A percentile compares a stretch with the other conserved stretches of the same genome.
Conservation (phyloP, 1,140 invertebrate genomes). For the Sycobia sp. region DNA sequence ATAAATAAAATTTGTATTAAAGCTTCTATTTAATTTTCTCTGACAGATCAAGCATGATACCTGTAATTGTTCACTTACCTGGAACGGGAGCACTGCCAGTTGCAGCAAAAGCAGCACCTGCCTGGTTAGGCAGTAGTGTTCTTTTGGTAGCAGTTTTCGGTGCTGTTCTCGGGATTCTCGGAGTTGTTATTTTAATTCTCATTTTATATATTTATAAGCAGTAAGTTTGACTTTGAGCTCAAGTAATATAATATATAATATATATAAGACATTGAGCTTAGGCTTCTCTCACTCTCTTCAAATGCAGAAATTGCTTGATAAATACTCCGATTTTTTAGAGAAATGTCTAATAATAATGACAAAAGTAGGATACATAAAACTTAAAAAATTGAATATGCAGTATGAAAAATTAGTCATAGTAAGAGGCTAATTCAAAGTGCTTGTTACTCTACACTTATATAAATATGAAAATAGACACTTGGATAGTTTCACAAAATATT, state of each 20-base stretch:
- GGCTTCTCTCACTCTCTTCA: too few relatives aligned
- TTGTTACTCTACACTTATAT: too few relatives aligned
- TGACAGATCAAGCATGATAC: conserved; percentile 70
- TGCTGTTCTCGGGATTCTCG: conserved; percentile 72
- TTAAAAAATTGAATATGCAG: too few relatives aligned
- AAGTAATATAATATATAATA: not conserved
- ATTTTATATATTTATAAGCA: conserved; percentile 78
- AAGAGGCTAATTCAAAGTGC: too few relatives aligned
- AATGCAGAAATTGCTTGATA: too few relatives aligned
- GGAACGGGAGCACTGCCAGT: conserved; percentile 56
- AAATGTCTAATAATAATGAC: too few relatives aligned
- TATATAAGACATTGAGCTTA: too few relatives aligned
- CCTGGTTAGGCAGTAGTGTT: conserved; percentile 62
- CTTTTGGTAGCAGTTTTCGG: conserved; percentile 73
- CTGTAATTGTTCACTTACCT: conserved; percentile 75
- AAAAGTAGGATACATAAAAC: too few relatives aligned
- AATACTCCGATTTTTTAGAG: too few relatives aligned
- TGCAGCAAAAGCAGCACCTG: conserved; percentile 60
- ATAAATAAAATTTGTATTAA: not conserved
- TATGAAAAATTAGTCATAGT: too few relatives aligned
- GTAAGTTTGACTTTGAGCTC: conserved; percentile 61
- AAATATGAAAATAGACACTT: too few relatives aligned
- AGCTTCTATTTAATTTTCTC: not conserved
- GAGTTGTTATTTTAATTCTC: conserved; percentile 74
- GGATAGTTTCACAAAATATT: too few relatives aligned